Evolutionary conservation across 2,113 vertebrate genomes (phyloP).

Genomic region (Furnarius figulus): DNA sequence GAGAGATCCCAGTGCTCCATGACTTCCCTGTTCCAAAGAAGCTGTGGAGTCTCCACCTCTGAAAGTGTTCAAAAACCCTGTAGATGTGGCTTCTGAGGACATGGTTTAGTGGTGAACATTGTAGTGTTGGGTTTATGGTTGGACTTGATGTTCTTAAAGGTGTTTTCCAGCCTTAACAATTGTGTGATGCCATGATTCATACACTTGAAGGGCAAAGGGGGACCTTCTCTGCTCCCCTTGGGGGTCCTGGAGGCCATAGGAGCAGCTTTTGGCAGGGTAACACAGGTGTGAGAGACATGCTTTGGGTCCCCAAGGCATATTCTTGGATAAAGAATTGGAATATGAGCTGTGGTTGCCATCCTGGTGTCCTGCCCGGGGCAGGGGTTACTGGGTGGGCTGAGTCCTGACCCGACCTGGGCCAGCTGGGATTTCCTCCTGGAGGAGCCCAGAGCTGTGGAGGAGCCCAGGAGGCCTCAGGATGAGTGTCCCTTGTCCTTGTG

Average conservation of each 20-base stretch:
- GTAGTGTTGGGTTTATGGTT: not conserved
- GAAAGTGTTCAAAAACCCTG: not conserved
- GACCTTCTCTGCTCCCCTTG: not conserved
- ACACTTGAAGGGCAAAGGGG: not conserved
- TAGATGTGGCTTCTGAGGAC: not conserved
- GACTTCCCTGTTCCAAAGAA: not conserved
- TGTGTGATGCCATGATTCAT: not conserved
- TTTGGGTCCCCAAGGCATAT: not conserved
- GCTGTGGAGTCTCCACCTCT: not conserved
- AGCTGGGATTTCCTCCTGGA: not conserved
- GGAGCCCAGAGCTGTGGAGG: not conserved
- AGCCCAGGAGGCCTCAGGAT: not conserved
- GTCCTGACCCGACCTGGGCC: not conserved
- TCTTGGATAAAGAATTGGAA: not conserved
- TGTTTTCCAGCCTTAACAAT: not conserved
- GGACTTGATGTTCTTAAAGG: not conserved
- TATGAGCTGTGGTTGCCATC: not conserved
- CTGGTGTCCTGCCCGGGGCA: not conserved
- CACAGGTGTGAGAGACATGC: not conserved
- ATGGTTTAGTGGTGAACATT: not conserved
- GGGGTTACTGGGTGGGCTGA: not conserved
- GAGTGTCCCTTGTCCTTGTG: accelerated
- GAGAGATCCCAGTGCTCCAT: not conserved
- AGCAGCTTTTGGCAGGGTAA: not conserved
- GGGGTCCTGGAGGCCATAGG: not conserved